Evolutionary conservation across 2,113 vertebrate species (phyloP), one percentile per base, ranked within the genome.

Genomic region (Etheostoma cragini): DNA sequence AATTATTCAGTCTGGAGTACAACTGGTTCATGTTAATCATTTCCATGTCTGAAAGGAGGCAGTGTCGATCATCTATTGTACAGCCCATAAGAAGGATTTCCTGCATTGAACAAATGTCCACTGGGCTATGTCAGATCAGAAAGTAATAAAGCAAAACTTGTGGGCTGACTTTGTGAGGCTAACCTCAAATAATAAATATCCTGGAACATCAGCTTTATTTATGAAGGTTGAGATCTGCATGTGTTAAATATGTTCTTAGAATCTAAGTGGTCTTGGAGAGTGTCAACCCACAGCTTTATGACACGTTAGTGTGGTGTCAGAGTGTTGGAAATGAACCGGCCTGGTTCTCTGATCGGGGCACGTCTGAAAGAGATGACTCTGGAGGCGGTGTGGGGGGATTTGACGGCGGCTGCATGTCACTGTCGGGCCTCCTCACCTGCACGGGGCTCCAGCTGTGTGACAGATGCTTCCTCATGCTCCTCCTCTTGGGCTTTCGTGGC

Each of bases 341-440:
- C 2, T 61, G 80, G 45, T 47, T 66, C 54, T 77, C 78, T 68
- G 78, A 42, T 17, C 1, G 45, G 1, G 68, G 67, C 15, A 56
- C 62, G 70, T 89, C 90, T 78, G 81, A 82, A 11, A 64, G 5
- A 46, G 86, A 77, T 46, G 47, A 78, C 61, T 87, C 82, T 67
- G 95, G 93, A 60, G 95, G 94, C 5, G 95, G 94, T 5, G 94
- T 93, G 1, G 95, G 94, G 4, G 94, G 92, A 54, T 94, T 89
- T 33, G 94, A 94, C 0, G 94, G 94, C 0, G 94, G 95, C 60
- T 84, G 86, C 84, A 92, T 71, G 69, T 96, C 93, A 61, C 71
- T 81, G 69, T n/a, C 78, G 58, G 76, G 78, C 79, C 77, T 90
- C 76, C 78, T 87, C 4, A 74, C 85, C 76, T 26, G 82, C 16